Evolutionary conservation across 1,140 invertebrate species (phyloP).

Genomic region (Tetramorium parvispinum): DNA sequence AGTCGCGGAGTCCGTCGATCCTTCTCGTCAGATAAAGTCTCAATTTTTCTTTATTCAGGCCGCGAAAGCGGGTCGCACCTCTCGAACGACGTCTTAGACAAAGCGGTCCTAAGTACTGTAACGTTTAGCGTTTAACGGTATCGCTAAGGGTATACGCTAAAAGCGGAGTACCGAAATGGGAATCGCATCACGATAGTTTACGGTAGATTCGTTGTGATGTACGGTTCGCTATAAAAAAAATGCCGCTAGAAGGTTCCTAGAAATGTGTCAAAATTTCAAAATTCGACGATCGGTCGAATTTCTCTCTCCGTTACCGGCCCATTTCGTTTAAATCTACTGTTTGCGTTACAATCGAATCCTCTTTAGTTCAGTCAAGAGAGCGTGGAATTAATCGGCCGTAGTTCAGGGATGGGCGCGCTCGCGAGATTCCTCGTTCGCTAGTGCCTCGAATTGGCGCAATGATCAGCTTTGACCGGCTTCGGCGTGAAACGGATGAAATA

Average conservation of each 20-base stretch:
- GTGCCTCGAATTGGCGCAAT: slow-evolving; percentile 71
- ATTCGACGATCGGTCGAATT: not conserved
- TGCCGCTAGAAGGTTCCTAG: not conserved
- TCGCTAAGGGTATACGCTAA: not conserved
- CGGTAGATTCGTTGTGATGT: not conserved
- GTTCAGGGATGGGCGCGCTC: slow-evolving; percentile 24
- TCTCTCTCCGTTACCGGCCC: not conserved
- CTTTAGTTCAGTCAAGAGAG: not conserved
- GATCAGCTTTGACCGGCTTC: slow-evolving; percentile 78
- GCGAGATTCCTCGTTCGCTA: slow-evolving; percentile 20
- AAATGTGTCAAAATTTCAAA: not conserved
- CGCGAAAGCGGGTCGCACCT: slow-evolving; percentile 42
- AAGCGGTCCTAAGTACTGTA: slow-evolving; percentile 14
- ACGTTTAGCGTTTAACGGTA: slow-evolving; percentile 18
- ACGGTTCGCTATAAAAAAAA: not conserved
- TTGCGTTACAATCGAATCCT: not conserved
- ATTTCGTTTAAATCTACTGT: not conserved
- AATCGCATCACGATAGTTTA: not conserved
- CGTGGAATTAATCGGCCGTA: slow-evolving; percentile 9
- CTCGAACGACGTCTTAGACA: slow-evolving; percentile 36
- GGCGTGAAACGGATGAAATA: slow-evolving; percentile 79
- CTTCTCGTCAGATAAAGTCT: slow-evolving; percentile 33
- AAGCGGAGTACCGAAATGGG: not conserved
- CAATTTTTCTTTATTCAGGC: slow-evolving; percentile 49
- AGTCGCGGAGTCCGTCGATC: slow-evolving; percentile 1